These are phyloP conservation scores for Vulpes lagopus DNA, from an alignment of 2,113 vertebrate species.

Conservation along the genomic window DNA sequence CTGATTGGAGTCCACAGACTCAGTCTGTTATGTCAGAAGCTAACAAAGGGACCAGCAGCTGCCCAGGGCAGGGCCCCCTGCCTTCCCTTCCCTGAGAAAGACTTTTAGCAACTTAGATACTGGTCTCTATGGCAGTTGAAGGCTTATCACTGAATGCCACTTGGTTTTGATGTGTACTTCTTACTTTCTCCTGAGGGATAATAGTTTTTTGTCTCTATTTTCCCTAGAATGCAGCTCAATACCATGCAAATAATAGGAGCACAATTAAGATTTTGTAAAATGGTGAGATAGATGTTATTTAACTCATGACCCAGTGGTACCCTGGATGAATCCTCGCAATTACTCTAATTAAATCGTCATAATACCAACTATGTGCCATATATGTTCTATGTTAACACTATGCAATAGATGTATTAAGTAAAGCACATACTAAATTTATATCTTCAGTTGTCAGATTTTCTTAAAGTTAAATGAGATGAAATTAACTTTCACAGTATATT, in stretches of 20 bases:
- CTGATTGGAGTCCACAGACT: background rate
- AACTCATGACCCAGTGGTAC: background rate
- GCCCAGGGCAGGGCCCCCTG: background rate
- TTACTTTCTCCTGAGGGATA: background rate
- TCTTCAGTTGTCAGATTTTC: background rate
- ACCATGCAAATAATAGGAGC: background rate
- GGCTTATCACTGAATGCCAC: background rate
- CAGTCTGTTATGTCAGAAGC: background rate
- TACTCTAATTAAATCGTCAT: background rate
- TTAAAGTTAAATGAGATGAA: constrained; percentile 6
- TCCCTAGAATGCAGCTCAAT: background rate
- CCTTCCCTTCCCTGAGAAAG: background rate
- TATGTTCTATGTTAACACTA: background rate
- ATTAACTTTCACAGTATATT: constrained; percentile 34
- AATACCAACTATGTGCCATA: background rate
- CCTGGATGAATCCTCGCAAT: background rate
- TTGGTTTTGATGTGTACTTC: background rate
- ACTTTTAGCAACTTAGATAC: background rate
- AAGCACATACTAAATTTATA: background rate
- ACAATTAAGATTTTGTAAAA: constrained; percentile 6
- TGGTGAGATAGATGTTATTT: background rate
- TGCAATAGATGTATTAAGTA: background rate
- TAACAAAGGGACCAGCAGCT: background rate
- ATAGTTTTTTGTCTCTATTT: background rate
- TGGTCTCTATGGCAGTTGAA: background rate